Evolutionary conservation across 2,113 vertebrate species (phyloP).

Genomic region (Azemiops feae): DNA sequence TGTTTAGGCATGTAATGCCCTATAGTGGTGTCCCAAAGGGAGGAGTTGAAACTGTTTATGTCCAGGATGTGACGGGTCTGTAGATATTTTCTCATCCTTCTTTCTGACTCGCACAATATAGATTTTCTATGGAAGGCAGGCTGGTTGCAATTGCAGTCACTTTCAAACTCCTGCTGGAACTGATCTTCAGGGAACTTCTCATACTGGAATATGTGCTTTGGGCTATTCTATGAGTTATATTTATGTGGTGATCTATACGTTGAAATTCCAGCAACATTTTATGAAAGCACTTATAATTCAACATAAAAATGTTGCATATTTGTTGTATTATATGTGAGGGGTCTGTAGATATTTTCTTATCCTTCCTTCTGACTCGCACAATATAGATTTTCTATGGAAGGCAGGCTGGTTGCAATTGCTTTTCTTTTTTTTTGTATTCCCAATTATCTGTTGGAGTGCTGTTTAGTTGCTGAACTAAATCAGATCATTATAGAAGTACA

Average conservation of each 20-base stretch:
- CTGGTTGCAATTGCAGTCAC: background rate
- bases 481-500: background rate
- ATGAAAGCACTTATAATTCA: slow-evolving; percentile 5
- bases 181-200: no score
- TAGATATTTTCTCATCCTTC: background rate
- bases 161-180: no score
- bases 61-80: background rate
- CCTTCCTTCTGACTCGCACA: background rate
- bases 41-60: background rate
- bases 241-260: background rate
- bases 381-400: background rate
- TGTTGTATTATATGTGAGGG: background rate
- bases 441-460: background rate
- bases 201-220: no score
- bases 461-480: background rate
- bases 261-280: slow-evolving; percentile 8
- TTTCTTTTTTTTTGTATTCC: background rate
- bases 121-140: no score
- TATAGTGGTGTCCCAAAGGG: background rate
- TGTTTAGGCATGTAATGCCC: background rate
- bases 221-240: no score
- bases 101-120: background rate
- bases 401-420: background rate
- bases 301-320: background rate
- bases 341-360: background rate